Percentiles rank a stretch among this genome's conserved stretches.
Evolutionary conservation across 2,888 invertebrate genomes (phyloP).

Genomic region (Lasioglossum oenotherae): DNA sequence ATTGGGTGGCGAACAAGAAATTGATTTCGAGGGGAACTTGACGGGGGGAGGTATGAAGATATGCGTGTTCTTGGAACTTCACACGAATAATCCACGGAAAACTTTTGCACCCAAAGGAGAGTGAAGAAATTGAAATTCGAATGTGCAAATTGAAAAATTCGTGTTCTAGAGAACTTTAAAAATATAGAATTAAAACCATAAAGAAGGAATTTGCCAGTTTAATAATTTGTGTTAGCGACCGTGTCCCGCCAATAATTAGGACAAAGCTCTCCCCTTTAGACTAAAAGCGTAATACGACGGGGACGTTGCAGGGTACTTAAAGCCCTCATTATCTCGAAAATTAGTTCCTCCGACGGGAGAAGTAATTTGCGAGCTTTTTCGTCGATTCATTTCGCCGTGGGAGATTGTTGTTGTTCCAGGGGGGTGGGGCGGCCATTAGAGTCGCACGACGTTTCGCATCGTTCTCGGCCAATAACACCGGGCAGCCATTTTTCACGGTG

Average conservation of each 20-base stretch:
- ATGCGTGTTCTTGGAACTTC: neutral
- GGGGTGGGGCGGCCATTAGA: conserved; percentile 41
- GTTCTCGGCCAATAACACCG: conserved; percentile 55
- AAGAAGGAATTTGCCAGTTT: neutral
- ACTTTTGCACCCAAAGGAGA: neutral
- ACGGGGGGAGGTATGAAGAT: neutral
- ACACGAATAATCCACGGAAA: neutral
- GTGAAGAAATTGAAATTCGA: neutral
- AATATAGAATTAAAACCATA: neutral
- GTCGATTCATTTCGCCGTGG: conserved; percentile 47
- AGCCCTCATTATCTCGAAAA: conserved; percentile 1
- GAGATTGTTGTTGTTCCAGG: conserved; percentile 45
- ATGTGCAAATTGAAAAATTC: neutral
- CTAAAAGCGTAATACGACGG: neutral
- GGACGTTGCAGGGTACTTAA: neutral
- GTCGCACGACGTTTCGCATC: conserved; percentile 46
- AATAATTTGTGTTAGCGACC: neutral
- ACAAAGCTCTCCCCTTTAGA: neutral
- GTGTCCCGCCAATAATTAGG: neutral
- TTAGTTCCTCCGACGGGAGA: neutral
- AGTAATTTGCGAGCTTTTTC: conserved; percentile 47
- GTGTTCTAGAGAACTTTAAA: neutral
- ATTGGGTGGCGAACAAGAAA: conserved; percentile 42
- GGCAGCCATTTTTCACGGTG: conserved; percentile 56
- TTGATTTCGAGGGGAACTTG: conserved; percentile 32